Conservation (phyloP, 2,888 invertebrate species). For the Pediacus dermestoides region DNA sequence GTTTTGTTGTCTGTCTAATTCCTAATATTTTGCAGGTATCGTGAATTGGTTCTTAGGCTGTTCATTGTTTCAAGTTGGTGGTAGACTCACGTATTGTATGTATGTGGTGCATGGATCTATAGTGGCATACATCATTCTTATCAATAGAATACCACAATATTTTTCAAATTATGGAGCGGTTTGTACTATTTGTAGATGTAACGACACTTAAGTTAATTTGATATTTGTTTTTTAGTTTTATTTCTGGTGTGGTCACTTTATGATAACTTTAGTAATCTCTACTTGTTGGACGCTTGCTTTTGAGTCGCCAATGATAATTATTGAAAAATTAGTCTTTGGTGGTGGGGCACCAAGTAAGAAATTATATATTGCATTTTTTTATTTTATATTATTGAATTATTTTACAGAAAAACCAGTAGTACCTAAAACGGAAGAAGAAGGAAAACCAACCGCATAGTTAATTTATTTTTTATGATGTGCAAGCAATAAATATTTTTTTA, state of each 20-base stretch:
- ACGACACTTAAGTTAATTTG: background rate
- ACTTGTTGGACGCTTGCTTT: constrained; percentile 43
- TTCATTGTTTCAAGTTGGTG: constrained; percentile 53
- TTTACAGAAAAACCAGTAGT: too few species aligned
- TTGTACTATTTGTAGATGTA: background rate
- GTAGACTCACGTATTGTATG: constrained; percentile 55
- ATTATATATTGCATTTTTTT: too few species aligned
- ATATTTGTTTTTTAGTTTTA: constrained; percentile 34
- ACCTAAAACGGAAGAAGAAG: too few species aligned
- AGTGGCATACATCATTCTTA: background rate
- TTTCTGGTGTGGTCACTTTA: constrained; percentile 48
- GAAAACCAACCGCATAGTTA: too few species aligned
- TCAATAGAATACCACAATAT: background rate
- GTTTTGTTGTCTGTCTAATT: constrained; percentile 4
- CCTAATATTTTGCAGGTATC: constrained; percentile 44
- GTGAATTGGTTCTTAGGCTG: constrained; percentile 55
- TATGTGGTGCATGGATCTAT: constrained; percentile 36
- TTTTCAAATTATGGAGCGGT: background rate
- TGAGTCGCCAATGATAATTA: constrained; percentile 29
- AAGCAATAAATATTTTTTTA: too few species aligned
- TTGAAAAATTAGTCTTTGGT: constrained; percentile 38
- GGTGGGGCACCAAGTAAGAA: constrained; percentile 1
- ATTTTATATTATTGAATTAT: too few species aligned
- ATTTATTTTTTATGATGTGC: too few species aligned
- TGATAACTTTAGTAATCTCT: constrained; percentile 41